Evolutionary conservation across 1,140 invertebrate species (phyloP).

Genomic region (Phymorhynchus buccinoides): DNA sequence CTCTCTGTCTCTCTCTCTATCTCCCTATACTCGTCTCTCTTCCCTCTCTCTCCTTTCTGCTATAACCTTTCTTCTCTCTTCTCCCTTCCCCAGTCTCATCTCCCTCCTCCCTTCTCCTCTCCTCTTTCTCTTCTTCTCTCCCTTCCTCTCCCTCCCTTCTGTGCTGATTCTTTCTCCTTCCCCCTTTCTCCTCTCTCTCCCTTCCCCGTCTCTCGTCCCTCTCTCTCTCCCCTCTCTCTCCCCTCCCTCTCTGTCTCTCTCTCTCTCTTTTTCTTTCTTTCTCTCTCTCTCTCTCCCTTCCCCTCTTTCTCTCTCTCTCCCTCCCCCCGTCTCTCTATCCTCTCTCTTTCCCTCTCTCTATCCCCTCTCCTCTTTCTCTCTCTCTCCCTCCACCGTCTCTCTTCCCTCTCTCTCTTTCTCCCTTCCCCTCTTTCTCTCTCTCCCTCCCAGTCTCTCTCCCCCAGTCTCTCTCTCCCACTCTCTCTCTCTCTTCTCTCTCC

Average conservation of each 20-base stretch:
- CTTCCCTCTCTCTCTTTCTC: neutral
- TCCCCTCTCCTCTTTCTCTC: no score
- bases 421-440: neutral
- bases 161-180: no score
- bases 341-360: neutral
- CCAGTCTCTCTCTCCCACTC: neutral
- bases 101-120: neutral
- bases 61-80: no score
- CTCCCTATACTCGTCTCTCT: neutral
- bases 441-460: neutral
- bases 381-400: neutral
- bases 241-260: neutral
- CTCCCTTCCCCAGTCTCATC: neutral
- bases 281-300: neutral
- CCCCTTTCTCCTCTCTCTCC: no score
- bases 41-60: no score
- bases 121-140: neutral
- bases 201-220: neutral
- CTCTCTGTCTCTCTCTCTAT: neutral
- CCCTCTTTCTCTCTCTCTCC: no score
- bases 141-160: no score
- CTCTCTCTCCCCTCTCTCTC: neutral
- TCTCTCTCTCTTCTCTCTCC: neutral
- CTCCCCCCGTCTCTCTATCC: neutral
- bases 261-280: neutral